Evolutionary conservation across 2,797 vertebrate species (phyloP).

Genomic region (Trachops cirrhosus): DNA sequence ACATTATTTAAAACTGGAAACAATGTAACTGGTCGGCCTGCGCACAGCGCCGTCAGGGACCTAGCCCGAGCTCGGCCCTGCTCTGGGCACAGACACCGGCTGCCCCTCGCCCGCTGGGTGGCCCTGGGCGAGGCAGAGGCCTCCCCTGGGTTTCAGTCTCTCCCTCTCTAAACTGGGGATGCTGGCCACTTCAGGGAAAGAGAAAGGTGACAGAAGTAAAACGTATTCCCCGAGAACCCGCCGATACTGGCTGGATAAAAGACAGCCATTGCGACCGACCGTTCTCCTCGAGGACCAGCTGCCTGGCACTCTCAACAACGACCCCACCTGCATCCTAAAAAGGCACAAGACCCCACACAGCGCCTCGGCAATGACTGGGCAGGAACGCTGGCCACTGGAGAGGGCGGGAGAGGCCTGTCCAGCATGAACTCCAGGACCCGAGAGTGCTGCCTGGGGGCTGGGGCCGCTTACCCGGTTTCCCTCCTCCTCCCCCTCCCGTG

Average conservation of each 20-base stretch:
- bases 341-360: not conserved
- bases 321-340: not conserved
- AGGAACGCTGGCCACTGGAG: not conserved
- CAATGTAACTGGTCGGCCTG: not conserved
- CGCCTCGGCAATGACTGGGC: not conserved
- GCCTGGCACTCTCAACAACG: not conserved
- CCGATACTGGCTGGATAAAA: not conserved
- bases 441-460: not conserved
- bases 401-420: not conserved
- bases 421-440: not conserved
- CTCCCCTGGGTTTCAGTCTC: not conserved
- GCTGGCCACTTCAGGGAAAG: not conserved
- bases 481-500: not conserved
- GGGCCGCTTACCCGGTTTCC: not conserved
- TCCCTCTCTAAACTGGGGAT: not conserved
- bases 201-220: not conserved
- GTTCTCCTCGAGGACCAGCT: not conserved
- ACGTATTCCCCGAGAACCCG: not conserved
- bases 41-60: not conserved
- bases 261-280: not conserved
- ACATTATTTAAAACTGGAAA: not conserved
- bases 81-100: not conserved
- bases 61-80: accelerated
- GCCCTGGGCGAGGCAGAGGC: not conserved
- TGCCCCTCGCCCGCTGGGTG: not conserved